A percentile compares a stretch with the other conserved stretches of the same genome.
Evolutionary conservation across 2,797 vertebrate genomes (phyloP).

Genomic region (Atherinosoma microstoma): DNA sequence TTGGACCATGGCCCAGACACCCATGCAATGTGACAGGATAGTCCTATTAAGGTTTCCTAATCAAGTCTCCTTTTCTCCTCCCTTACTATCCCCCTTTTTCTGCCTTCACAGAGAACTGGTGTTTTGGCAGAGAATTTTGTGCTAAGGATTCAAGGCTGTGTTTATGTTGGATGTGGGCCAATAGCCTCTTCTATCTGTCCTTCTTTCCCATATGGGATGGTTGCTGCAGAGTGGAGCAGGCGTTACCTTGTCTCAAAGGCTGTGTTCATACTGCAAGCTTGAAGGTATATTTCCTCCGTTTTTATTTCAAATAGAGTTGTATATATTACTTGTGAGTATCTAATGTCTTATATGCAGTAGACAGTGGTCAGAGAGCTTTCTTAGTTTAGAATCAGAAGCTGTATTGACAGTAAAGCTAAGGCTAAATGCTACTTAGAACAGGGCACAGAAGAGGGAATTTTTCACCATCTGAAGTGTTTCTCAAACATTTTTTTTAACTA

Average conservation of each 20-base stretch:
- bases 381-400: too few relatives aligned
- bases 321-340: too few relatives aligned
- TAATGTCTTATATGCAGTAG: too few relatives aligned
- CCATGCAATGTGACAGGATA: conserved; percentile 72
- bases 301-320: neutral
- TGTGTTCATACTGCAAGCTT: neutral
- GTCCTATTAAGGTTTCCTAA: conserved; percentile 80
- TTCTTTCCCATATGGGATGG: conserved; percentile 58
- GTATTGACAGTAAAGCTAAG: too few relatives aligned
- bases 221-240: conserved; percentile 57
- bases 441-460: too few relatives aligned
- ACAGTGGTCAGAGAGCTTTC: too few relatives aligned
- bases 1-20: conserved; percentile 75
- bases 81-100: conserved; percentile 53
- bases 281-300: neutral
- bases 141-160: conserved; percentile 75
- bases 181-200: conserved; percentile 65
- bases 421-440: too few relatives aligned
- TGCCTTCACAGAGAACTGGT: conserved; percentile 67
- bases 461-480: too few relatives aligned
- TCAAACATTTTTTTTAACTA: too few relatives aligned
- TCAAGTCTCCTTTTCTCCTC: conserved; percentile 72
- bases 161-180: conserved; percentile 75
- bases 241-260: conserved; percentile 55
- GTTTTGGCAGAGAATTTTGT: conserved; percentile 69